Percentiles rank a stretch among this genome's conserved stretches.
Conservation (phyloP, 1,140 invertebrate genomes). For the Drosophila repletoides region DNA sequence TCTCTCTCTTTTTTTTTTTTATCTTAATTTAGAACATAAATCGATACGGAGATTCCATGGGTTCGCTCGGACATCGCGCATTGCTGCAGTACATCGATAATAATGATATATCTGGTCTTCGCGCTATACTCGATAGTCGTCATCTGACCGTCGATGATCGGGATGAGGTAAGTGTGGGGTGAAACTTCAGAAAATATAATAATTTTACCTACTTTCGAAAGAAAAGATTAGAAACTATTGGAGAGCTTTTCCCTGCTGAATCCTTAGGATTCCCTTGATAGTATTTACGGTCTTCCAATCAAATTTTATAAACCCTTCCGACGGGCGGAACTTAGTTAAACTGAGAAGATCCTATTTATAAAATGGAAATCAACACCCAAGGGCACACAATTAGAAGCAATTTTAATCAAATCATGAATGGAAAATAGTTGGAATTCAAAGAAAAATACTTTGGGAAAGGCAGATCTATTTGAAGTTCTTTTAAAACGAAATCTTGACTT, state of each 20-base stretch:
- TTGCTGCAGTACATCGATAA: slow-evolving; percentile 90
- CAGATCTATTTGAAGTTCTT: no score
- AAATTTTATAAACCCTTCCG: no score
- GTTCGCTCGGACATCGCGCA: slow-evolving; percentile 91
- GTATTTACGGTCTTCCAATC: not conserved
- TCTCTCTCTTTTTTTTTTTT: not conserved
- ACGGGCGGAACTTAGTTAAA: no score
- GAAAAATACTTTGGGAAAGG: no score
- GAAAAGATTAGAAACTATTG: no score
- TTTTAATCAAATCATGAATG: no score
- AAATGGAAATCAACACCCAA: no score
- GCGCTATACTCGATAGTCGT: slow-evolving; percentile 91
- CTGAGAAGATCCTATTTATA: no score
- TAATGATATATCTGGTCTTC: slow-evolving; percentile 90
- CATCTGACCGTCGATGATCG: slow-evolving; percentile 93
- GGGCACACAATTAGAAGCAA: no score
- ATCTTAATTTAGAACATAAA: slow-evolving; percentile 70
- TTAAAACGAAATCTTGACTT: not conserved
- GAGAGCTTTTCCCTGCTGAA: no score
- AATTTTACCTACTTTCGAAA: no score
- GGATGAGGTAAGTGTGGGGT: slow-evolving; percentile 90
- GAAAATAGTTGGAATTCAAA: no score
- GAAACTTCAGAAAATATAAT: not conserved
- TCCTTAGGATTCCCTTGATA: not conserved
- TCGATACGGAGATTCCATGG: slow-evolving; percentile 90